phyloP scores from a whole-genome alignment of 2,888 invertebrate species.

The Exephanes ischioxanthus region DNA sequence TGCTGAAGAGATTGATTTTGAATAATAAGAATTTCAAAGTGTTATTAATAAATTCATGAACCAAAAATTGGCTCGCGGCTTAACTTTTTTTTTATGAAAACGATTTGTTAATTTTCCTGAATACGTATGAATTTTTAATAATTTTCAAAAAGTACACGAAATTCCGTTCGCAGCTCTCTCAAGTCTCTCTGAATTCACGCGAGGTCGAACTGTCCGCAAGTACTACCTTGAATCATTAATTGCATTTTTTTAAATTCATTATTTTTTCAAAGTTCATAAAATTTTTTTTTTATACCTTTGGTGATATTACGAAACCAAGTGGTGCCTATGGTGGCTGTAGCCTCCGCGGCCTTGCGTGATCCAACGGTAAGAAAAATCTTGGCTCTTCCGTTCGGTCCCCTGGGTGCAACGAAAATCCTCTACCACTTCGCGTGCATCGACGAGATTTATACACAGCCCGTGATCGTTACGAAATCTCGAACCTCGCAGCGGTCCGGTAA shows the following conservation, averaged over 20 bases:
- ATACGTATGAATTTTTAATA: no score
- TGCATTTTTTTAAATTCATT: no score
- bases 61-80: not conserved
- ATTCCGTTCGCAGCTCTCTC: no score
- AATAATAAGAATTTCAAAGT: no score
- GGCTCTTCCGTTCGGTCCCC: slow-evolving; percentile 43
- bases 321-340: slow-evolving; percentile 65
- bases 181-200: no score
- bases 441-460: slow-evolving; percentile 8
- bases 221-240: no score
- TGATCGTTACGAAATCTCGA: slow-evolving; percentile 1
- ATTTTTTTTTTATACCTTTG: not conserved
- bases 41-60: no score
- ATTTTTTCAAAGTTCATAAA: no score
- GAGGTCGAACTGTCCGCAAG: no score
- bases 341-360: slow-evolving; percentile 67
- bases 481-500: not conserved
- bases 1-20: no score
- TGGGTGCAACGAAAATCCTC: slow-evolving; percentile 36
- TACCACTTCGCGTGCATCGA: not conserved
- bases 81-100: not conserved
- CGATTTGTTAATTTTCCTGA: no score
- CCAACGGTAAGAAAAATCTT: slow-evolving; percentile 69
- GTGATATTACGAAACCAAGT: slow-evolving; percentile 64
- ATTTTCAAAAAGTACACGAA: no score